phyloP scores from a whole-genome alignment of 2,797 vertebrate species.

The Argyrosomus regius region DNA sequence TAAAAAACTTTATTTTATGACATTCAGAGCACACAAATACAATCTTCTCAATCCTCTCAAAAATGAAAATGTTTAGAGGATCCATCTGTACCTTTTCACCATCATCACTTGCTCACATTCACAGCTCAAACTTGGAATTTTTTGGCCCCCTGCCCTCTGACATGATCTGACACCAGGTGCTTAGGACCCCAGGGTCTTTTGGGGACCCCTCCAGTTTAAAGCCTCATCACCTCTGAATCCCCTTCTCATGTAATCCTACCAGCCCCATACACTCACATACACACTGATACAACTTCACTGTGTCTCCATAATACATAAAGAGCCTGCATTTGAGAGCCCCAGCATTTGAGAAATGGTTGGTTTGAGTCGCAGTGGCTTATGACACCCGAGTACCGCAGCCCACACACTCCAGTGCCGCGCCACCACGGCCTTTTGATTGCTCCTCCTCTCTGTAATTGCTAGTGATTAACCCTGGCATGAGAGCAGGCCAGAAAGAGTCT shows the following conservation, averaged over 20 bases:
- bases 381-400: constrained; percentile 55
- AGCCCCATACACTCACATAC: constrained; percentile 23
- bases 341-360: constrained; percentile 43
- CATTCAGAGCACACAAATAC: background rate
- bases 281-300: background rate
- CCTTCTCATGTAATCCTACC: constrained; percentile 61
- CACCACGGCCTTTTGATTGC: constrained; percentile 79
- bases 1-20: background rate
- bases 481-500: constrained; percentile 71
- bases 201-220: constrained; percentile 68
- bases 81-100: constrained; percentile 60
- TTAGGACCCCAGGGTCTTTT: constrained; percentile 52
- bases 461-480: constrained; percentile 82
- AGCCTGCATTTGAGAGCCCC: background rate
- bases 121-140: constrained; percentile 46
- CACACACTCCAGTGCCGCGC: constrained; percentile 62
- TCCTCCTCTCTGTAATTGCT: constrained; percentile 81
- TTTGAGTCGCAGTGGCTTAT: constrained; percentile 58
- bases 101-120: constrained; percentile 64
- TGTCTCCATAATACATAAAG: constrained; percentile 11
- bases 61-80: constrained; percentile 12
- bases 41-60: background rate
- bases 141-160: constrained; percentile 63
- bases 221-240: constrained; percentile 75
- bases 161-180: constrained; percentile 73